These are phyloP conservation scores for Tetheella fluctuosa DNA, from an alignment of 2,888 invertebrate genomes.

Conservation along the genomic window DNA sequence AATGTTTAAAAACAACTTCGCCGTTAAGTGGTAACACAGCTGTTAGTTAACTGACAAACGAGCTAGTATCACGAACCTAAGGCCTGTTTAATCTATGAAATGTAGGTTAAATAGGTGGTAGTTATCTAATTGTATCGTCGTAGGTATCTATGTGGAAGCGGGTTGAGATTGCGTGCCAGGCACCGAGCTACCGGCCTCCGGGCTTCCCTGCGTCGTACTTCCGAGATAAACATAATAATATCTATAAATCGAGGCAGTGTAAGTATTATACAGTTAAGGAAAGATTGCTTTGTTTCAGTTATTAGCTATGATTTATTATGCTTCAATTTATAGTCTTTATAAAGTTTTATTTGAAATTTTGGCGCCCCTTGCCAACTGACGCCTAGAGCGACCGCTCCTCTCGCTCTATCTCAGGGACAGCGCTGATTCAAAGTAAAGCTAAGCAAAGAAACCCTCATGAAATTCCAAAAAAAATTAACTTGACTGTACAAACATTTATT, in stretches of 20 bases:
- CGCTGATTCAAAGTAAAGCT: not conserved
- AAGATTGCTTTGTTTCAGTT: constrained; percentile 20
- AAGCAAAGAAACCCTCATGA: not conserved
- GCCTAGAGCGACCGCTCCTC: too few relatives aligned
- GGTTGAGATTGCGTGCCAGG: constrained; percentile 35
- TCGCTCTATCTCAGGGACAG: too few relatives aligned
- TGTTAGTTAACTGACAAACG: constrained; percentile 55
- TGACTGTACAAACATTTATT: constrained; percentile 1
- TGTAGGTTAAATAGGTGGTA: constrained; percentile 53
- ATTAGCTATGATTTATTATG: constrained; percentile 9
- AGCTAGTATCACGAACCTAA: constrained; percentile 58
- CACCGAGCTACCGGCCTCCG: constrained; percentile 30
- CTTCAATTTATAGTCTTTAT: too few relatives aligned
- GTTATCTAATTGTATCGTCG: constrained; percentile 30
- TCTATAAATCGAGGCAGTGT: constrained; percentile 2
- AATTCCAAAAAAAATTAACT: not conserved
- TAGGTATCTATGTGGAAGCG: constrained; percentile 37
- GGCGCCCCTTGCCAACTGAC: too few relatives aligned
- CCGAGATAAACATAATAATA: constrained; percentile 24
- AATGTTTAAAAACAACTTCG: constrained; percentile 9
- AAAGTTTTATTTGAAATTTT: too few relatives aligned
- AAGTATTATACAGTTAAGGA: constrained; percentile 10
- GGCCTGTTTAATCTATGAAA: constrained; percentile 53
- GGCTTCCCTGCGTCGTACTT: constrained; percentile 36
- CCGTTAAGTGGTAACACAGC: constrained; percentile 43